Evolutionary conservation across 1,140 invertebrate genomes (phyloP).

Genomic region (Drosophila orena): DNA sequence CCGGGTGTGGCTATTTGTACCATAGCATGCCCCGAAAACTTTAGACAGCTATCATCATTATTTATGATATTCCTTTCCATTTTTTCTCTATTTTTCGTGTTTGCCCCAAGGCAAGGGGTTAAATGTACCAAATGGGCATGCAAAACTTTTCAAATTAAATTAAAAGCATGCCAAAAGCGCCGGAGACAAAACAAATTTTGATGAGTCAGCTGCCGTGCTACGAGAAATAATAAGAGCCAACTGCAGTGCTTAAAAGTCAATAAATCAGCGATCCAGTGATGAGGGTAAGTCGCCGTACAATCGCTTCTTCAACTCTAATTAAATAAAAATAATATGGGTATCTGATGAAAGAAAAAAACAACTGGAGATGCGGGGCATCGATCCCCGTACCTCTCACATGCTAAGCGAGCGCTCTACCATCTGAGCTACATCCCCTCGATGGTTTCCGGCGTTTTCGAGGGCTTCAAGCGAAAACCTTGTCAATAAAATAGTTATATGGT

Average conservation of each 20-base stretch:
- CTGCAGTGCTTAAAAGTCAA: conserved; percentile 78
- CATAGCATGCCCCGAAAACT: conserved; percentile 33
- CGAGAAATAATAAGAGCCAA: conserved; percentile 37
- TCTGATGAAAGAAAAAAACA: conserved; percentile 11
- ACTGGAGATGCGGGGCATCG: conserved; percentile 89
- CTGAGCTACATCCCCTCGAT: conserved; percentile 88
- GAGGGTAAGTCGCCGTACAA: conserved; percentile 45
- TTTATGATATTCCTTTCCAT: conserved; percentile 70
- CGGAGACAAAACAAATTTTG: conserved; percentile 76
- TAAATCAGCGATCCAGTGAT: conserved; percentile 70
- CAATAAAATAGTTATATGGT: no score
- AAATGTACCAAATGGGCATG: conserved; percentile 78
- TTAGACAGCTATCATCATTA: conserved; percentile 81
- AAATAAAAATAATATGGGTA: conserved; percentile 51
- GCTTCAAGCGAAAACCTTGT: neutral
- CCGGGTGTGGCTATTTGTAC: conserved; percentile 50
- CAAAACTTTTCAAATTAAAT: conserved; percentile 84
- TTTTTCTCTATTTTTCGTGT: conserved; percentile 37
- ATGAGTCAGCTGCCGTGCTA: conserved; percentile 72
- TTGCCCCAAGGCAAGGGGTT: conserved; percentile 61
- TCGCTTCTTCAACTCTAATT: conserved; percentile 43
- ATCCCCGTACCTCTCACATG: conserved; percentile 93
- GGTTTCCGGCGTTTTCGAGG: neutral
- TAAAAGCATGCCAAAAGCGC: conserved; percentile 72
- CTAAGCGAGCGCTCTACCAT: conserved; percentile 94